Percentiles rank a stretch among this genome's conserved stretches.
Conservation (phyloP, 2,113 vertebrate genomes). For the Grantiella picta region DNA sequence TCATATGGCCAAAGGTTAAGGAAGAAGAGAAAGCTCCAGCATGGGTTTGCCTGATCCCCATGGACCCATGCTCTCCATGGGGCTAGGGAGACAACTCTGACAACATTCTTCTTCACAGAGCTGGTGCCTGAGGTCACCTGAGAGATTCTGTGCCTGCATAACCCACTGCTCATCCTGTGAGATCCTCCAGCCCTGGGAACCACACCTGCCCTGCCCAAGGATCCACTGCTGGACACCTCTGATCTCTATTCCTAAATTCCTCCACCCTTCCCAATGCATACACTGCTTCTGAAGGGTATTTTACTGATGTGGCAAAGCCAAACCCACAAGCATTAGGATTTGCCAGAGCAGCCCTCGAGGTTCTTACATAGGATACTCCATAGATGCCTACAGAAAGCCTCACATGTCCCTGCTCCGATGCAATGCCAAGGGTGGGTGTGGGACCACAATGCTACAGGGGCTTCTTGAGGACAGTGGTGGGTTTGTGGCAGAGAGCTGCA, state of each 20-base stretch:
- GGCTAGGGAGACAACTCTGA: neutral
- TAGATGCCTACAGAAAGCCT: neutral
- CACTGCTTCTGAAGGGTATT: neutral
- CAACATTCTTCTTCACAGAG: neutral
- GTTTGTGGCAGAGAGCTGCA: neutral
- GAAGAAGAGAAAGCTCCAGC: neutral
- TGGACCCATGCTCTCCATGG: neutral
- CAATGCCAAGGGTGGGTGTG: neutral
- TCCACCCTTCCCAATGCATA: neutral
- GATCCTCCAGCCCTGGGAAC: neutral
- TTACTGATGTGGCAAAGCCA: neutral
- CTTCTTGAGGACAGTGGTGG: neutral
- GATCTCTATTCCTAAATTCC: neutral
- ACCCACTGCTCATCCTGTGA: neutral
- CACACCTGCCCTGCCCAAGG: neutral
- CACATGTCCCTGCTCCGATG: neutral
- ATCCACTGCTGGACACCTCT: neutral
- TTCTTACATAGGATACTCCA: neutral
- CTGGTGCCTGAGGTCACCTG: neutral
- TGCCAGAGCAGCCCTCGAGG: neutral
- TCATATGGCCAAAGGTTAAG: neutral
- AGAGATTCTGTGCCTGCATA: neutral
- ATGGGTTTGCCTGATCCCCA: neutral
- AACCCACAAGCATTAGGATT: neutral
- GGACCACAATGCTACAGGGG: neutral